Base-by-base conservation (phyloP, 2,888 invertebrate species). In the Thereva nobilitata region DNA sequence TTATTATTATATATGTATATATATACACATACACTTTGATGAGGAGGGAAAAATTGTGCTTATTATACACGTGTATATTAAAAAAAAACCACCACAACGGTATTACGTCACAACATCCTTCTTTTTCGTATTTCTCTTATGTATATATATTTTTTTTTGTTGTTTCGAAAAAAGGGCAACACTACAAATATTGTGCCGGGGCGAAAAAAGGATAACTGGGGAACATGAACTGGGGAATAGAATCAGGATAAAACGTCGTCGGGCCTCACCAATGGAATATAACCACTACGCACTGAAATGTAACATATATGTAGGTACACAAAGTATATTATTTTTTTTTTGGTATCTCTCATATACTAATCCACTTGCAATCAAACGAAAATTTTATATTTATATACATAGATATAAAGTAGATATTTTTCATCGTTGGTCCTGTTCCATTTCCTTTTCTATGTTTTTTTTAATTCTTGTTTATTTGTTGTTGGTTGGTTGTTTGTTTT, bases 61-160 rank as follows among this genome's bases (percentile, higher is more conserved):
- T 61, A 41, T 50, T 61, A 9, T 61, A 23, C n/a, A 34, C 23
- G 50, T 61, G 23, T 61, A 37, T 61, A 50, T 37, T 4, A 6
- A 53, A 53, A 38, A 61, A 40, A 4, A 41, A 45, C 35, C 49
- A 50, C 40, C 49, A 61, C 61, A 50, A 37, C 49, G 49, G 50
- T 61, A 50, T 61, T 61, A 61, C 61, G 61, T 61, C 61, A 61
- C 61, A 49, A 61, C 50, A 50, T 61, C 61, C 50, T 61, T 61
- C 50, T 40, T 49, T 23, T 23, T 23, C 23, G 23, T 23, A 23
- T 23, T 23, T 23, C n/a, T 23, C 23, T 23, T 23, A 23, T 23
- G 23, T 23, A 23, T 23, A 23, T 23, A 23, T 23, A 23, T 23
- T 23, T 23, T 23, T 23, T 23, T 23, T 23, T 23, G 23, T 23